Base-by-base conservation (phyloP, 2,113 vertebrate genomes). In the Ophiodon elongatus region DNA sequence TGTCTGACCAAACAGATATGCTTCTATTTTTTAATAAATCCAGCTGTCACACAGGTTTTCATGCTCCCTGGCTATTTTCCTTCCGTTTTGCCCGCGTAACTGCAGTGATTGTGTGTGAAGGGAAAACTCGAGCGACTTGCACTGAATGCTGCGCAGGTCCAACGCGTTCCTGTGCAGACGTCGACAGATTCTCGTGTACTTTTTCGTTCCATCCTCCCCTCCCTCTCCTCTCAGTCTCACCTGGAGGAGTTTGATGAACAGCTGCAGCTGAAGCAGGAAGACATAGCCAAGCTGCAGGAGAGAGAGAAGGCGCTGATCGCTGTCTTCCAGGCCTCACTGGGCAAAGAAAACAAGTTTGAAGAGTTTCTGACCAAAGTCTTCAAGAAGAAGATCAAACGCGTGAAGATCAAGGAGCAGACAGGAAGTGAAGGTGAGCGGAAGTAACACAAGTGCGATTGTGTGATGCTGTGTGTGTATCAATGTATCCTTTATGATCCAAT, bases 281-380 rank as follows among this genome's bases (percentile, higher is more conserved):
- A 96, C 65, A 94, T 97, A 27, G 15, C 23, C 63, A 96, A 89
- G 76, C 95, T 98, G 35, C 95, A 96, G 79, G 96, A 97, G 21
- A 92, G 90, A 74, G 94, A 97, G 84, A 97, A 94, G 85, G 78
- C 92, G 15, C 87, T 98, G 62, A 88, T 89, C 23, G 68, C 94
- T 10, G 89, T 92, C 64, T 98, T 99, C 50, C 93, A 95, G 72
- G 66, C 92, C n/a, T 96, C 95, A 0, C 88, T 99, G 9, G 97
- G 97, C 29, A 96, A 97, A 82, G 92, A 96, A 85, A 96, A 97
- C 52, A 96, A 96, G 65, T 97, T 97, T 93, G 95, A 94, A 39
- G 91, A 93, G 52, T 97, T 97, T 73, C 96, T 99, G 72, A 96
- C 93, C 13, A 94, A 92, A 79, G 93, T 99, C 85, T 96, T 99